A percentile compares a stretch with the other conserved stretches of the same genome.
phyloP scores from a whole-genome alignment of 1,140 invertebrate species.

The Phymastichus coffea region DNA sequence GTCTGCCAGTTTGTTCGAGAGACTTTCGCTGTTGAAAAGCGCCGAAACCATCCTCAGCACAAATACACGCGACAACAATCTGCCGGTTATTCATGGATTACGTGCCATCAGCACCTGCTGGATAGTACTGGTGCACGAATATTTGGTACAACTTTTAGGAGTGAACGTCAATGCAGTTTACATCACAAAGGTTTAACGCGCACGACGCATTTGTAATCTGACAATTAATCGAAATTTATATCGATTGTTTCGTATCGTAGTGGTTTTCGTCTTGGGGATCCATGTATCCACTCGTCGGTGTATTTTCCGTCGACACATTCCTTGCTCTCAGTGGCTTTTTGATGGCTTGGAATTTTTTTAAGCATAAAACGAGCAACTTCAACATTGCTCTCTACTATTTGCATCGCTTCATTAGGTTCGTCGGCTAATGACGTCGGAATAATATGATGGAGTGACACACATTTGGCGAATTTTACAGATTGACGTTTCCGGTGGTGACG shows the following conservation, averaged over 20 bases:
- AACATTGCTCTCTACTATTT: slow-evolving; percentile 45
- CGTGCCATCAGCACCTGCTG: slow-evolving; percentile 49
- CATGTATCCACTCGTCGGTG: slow-evolving; percentile 43
- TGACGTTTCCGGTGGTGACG: slow-evolving; percentile 53
- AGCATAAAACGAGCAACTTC: slow-evolving; percentile 46
- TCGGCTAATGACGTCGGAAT: too few relatives aligned
- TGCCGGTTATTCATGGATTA: slow-evolving; percentile 43
- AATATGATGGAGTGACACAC: slow-evolving; percentile 16
- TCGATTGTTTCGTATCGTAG: slow-evolving; percentile 11
- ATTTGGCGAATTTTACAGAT: slow-evolving; percentile 43
- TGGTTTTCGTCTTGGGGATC: slow-evolving; percentile 29
- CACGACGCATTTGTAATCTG: too few relatives aligned
- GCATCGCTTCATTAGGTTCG: slow-evolving; percentile 47
- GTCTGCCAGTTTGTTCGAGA: background rate
- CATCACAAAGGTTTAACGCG: slow-evolving; percentile 25
- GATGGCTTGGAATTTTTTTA: slow-evolving; percentile 59
- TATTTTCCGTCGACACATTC: slow-evolving; percentile 60
- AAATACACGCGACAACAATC: background rate
- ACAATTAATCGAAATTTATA: background rate
- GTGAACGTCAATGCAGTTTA: slow-evolving; percentile 28
- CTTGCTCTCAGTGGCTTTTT: slow-evolving; percentile 64
- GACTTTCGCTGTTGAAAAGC: background rate
- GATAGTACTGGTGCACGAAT: slow-evolving; percentile 49
- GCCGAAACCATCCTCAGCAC: background rate
- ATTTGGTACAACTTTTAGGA: slow-evolving; percentile 28